phyloP scores from a whole-genome alignment of 2,113 vertebrate species.

The Xiphophorus hellerii region DNA sequence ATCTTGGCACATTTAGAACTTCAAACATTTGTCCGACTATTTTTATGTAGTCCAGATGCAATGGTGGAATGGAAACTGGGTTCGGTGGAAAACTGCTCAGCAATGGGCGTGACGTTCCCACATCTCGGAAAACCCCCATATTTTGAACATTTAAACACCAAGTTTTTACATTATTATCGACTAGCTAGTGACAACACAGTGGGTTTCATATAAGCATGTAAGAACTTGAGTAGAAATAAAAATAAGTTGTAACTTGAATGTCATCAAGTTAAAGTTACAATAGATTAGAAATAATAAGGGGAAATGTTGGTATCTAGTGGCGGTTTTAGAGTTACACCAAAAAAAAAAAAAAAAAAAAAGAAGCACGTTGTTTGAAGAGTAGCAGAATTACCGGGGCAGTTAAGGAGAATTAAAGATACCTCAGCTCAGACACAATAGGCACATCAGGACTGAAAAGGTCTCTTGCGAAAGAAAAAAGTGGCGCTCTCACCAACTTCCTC shows the following conservation, averaged over 20 bases:
- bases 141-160: background rate
- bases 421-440: too few relatives aligned
- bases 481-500: slow-evolving; percentile 65
- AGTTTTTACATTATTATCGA: background rate
- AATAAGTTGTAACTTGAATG: background rate
- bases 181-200: background rate
- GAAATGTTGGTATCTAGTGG: too few relatives aligned
- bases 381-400: too few relatives aligned
- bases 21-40: background rate
- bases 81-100: too few relatives aligned
- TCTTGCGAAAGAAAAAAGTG: slow-evolving; percentile 18
- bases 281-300: background rate
- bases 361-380: too few relatives aligned
- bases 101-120: too few relatives aligned
- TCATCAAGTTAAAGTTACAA: background rate
- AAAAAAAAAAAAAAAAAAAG: too few relatives aligned
- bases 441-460: background rate
- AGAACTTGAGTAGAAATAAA: background rate
- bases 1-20: background rate
- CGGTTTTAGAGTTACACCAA: too few relatives aligned
- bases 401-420: background rate
- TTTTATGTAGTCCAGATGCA: background rate
- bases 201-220: too few relatives aligned
- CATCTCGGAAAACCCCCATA: too few relatives aligned
- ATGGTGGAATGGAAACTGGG: too few relatives aligned